Evolutionary conservation across 2,797 vertebrate genomes (phyloP), one percentile per base, ranked within the genome.

Genomic region (Enteromius unitaeniatus): DNA sequence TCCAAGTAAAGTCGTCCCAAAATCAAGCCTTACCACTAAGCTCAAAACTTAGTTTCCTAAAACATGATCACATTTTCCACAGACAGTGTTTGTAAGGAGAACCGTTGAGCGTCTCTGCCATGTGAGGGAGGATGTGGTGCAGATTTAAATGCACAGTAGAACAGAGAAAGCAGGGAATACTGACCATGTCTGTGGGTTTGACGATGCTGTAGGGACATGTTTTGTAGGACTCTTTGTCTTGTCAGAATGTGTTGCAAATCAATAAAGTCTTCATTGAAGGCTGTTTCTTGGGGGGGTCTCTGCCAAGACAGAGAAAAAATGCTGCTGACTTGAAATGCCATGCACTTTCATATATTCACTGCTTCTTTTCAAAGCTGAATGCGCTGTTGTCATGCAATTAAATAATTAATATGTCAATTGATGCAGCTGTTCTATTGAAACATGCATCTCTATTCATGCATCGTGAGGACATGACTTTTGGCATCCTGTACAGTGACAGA

Each of bases 101-200:
- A 34, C 14, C 55, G 31, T 0, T 42, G 51, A 81, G 53, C 19
- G 31, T 70, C 42, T 83, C 47, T 15, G 78, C 51, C 26, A 70
- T 76, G 75, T 67, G 58, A 60, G 28, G 40, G 64, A 86, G 84
- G 86, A 84, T 88, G 84, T 86, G 84, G 88, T 86, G 42, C 31
- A 47, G 34, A 84, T 74, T 84, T 86, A 87, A 88, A 64, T 84
- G 79, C 75, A 88, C 70, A 79, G 72, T 47, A 82, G 75, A 45
- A 58, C 37, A 72, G 47, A 67, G 37, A 67, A 42, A 69, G 72
- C 42, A 83, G 40, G 21, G 74, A 84, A 81, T 13, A 67, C 37
- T 70, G 49, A 28, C 26, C 28, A 14, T 49, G 26, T 65, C 62
- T 85, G 73, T 84, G 64, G 72, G 19, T 47, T 79, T 15, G 14